Percentiles rank a stretch among this genome's conserved stretches.
Conservation (phyloP, 2,113 vertebrate genomes). For the Nymphicus hollandicus region DNA sequence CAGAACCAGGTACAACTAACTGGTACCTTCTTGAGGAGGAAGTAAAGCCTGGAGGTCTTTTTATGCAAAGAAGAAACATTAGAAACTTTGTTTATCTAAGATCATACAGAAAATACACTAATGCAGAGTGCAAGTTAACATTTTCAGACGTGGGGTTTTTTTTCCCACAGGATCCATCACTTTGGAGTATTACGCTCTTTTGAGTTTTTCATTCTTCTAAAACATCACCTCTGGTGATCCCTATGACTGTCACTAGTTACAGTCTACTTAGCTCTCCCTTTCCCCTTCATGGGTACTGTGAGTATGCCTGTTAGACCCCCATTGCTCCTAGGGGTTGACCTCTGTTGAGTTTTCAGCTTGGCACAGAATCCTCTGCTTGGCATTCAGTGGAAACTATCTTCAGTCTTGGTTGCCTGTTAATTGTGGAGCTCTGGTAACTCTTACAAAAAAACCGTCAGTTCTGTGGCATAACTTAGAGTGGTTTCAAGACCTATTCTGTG, state of each 20-base stretch:
- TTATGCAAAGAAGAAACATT: not conserved
- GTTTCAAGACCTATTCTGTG: not conserved
- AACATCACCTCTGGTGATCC: not conserved
- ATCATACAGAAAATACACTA: not conserved
- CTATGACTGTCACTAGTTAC: not conserved
- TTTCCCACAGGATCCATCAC: not conserved
- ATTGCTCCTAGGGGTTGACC: not conserved
- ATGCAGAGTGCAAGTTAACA: not conserved
- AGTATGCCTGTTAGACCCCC: not conserved
- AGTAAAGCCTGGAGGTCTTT: not conserved
- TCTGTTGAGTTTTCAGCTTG: not conserved
- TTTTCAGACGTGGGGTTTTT: not conserved
- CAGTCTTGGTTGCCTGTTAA: not conserved
- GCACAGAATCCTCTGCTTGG: not conserved
- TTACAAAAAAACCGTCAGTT: not conserved
- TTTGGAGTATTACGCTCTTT: not conserved
- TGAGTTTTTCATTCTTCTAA: not conserved
- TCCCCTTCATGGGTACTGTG: not conserved
- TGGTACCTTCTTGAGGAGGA: not conserved
- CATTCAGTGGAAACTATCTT: not conserved
- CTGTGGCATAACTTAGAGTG: not conserved
- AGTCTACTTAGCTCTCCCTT: not conserved
- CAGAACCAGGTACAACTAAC: not conserved
- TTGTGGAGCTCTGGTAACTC: not conserved
- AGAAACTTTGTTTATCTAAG: not conserved